Evolutionary conservation across 2,113 vertebrate species (phyloP).

Genomic region (Toxotes jaculatrix): DNA sequence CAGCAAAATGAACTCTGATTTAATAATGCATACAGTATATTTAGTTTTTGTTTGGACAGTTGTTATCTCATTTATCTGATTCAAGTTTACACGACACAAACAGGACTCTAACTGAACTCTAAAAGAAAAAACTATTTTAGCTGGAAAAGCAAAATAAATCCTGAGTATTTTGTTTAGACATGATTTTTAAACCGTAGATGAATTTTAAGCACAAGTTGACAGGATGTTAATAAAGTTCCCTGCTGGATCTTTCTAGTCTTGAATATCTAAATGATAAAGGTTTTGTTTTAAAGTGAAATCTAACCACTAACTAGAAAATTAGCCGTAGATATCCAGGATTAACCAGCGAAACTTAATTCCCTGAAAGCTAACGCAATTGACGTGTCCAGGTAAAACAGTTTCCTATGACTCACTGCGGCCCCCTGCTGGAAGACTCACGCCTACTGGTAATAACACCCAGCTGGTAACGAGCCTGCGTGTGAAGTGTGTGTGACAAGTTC

Average conservation of each 20-base stretch:
- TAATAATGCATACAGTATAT: neutral
- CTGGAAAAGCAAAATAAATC: neutral
- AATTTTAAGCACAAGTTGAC: neutral
- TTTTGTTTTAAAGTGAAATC: constrained; percentile 1
- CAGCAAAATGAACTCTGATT: neutral
- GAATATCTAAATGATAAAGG: neutral
- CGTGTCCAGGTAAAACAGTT: constrained; percentile 80
- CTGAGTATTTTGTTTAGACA: no score
- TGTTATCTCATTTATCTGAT: neutral
- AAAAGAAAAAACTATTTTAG: neutral
- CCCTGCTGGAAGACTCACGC: constrained; percentile 72
- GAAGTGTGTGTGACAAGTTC: constrained; percentile 4
- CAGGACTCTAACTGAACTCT: neutral
- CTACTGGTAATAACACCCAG: constrained; percentile 65
- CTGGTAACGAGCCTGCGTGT: constrained; percentile 33
- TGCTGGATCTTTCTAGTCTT: constrained; percentile 39
- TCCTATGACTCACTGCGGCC: constrained; percentile 82
- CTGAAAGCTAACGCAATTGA: constrained; percentile 63
- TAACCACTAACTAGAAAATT: constrained; percentile 59
- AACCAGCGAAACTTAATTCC: constrained; percentile 28
- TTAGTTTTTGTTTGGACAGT: neutral
- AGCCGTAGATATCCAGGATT: constrained; percentile 22
- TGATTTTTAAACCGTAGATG: no score
- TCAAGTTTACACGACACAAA: neutral
- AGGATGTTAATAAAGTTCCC: constrained; percentile 9